Conservation (phyloP, 2,888 invertebrate genomes). For the Mystacides longicornis region DNA sequence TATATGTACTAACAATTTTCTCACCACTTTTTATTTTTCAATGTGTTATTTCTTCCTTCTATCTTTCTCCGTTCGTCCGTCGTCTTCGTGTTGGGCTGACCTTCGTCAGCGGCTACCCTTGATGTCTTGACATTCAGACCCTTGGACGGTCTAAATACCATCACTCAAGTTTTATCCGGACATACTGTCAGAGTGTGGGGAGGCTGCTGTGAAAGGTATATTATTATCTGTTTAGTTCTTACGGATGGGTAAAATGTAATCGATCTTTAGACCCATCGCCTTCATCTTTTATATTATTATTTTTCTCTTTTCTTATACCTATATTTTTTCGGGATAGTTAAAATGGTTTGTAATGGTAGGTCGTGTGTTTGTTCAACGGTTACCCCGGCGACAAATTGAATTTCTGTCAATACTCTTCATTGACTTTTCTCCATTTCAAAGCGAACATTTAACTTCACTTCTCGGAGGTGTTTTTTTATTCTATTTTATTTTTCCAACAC, state of each 20-base stretch:
- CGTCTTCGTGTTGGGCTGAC: too few species aligned
- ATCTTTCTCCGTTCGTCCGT: neutral
- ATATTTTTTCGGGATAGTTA: too few species aligned
- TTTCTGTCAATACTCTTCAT: neutral
- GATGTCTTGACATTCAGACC: constrained; percentile 3
- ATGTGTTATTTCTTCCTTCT: neutral
- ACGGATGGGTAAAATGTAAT: neutral
- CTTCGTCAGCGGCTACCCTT: constrained; percentile 4
- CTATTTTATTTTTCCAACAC: neutral
- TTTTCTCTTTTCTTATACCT: too few species aligned
- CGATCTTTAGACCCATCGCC: neutral
- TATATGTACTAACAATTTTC: too few species aligned
- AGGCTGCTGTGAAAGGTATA: neutral
- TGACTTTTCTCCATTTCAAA: neutral
- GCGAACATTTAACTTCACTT: neutral
- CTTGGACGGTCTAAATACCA: neutral
- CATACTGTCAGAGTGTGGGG: neutral
- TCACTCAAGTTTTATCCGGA: neutral
- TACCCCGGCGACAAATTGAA: neutral
- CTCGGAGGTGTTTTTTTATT: neutral
- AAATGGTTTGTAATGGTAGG: too few species aligned
- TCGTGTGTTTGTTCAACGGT: neutral
- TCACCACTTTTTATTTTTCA: too few species aligned
- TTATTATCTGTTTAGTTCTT: neutral
- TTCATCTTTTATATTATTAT: too few species aligned